These are phyloP conservation scores for Gouania willdenowi DNA, from an alignment of 2,797 vertebrate species.

Conservation along the genomic window DNA sequence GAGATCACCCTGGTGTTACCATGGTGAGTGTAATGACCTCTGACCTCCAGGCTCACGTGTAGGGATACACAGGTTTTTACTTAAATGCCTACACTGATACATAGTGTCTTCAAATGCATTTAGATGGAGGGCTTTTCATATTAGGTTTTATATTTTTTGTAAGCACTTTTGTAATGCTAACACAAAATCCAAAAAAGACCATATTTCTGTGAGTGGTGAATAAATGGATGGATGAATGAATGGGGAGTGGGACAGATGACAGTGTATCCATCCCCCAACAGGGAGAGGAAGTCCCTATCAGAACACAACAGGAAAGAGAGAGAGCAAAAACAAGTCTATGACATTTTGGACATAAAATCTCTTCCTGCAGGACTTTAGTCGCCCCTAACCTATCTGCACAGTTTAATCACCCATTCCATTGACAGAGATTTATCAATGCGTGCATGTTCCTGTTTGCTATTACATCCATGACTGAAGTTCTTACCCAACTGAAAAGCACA, in stretches of 20 bases:
- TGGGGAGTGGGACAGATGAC: conserved; percentile 70
- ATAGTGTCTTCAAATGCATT: no score
- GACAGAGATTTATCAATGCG: conserved; percentile 32
- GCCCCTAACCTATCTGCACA: conserved; percentile 23
- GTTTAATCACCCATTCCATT: conserved; percentile 24
- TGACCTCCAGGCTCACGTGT: conserved; percentile 12
- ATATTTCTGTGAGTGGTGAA: conserved; percentile 63
- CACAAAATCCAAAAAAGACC: no score
- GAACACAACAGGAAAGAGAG: conserved; percentile 83
- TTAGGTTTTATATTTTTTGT: no score
- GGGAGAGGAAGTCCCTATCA: conserved; percentile 79
- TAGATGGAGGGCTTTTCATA: no score
- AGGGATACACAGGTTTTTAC: conserved; percentile 12
- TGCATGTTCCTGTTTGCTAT: not conserved
- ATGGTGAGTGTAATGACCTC: conserved; percentile 25
- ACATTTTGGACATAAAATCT: conserved; percentile 82
- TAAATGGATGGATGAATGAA: conserved; percentile 10
- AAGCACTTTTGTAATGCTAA: no score
- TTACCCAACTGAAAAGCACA: no score
- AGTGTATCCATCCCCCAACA: conserved; percentile 71
- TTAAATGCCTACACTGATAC: not conserved
- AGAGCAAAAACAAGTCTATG: conserved; percentile 71
- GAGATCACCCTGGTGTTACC: conserved; percentile 66
- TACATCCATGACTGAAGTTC: no score
- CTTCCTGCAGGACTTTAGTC: conserved; percentile 69